Base-by-base conservation (phyloP, 2,113 vertebrate species). In the Cinclus cinclus region DNA sequence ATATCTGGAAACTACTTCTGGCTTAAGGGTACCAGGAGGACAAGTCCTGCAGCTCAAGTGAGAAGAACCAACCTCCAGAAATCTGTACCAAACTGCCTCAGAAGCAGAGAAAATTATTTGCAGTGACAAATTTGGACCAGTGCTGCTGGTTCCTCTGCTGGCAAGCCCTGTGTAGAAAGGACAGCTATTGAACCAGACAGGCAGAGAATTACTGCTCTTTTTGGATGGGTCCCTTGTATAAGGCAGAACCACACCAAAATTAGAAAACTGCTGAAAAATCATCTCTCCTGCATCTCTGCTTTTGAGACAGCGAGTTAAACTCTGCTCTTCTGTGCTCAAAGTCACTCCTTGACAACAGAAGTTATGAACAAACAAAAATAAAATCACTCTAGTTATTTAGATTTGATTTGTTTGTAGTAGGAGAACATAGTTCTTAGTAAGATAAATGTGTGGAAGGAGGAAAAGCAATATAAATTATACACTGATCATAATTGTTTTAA, bases 251-350 rank as follows among this genome's bases (percentile, higher is more conserved):
- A 18, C 63, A 75, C 23, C 47, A 91, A 96, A 91, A 89, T 97
- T 76, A 84, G 25, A n/a, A 91, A 80, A 95, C 82, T 62, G 78
- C 30, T 89, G 80, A 79, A 87, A 93, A 86, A 67, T 67, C 22
- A 23, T 11, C 52, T 17, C 52, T 44, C 21, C 42, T 74, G 62
- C 46, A 71, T 30, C 53, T 60, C 89, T 95, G 31, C 50, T 95
- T 95, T 73, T 71, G 73, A 91, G 50, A 76, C 35, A 74, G 83
- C 7, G 7, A 74, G 22, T 53, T 87, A 81, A 94, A 96, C 24
- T 85, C 76, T 24, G 37, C 24, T 49, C 49, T 76, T 68, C 53
- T 62, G 31, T 49, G 55, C 37, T 52, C 73, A 52, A 47, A 68
- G 27, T 53, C 65, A 24, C 9, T 68, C 27, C 33, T 60, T 59